Base-by-base conservation (phyloP, 2,888 invertebrate genomes). In the Rhagonycha fulva region DNA sequence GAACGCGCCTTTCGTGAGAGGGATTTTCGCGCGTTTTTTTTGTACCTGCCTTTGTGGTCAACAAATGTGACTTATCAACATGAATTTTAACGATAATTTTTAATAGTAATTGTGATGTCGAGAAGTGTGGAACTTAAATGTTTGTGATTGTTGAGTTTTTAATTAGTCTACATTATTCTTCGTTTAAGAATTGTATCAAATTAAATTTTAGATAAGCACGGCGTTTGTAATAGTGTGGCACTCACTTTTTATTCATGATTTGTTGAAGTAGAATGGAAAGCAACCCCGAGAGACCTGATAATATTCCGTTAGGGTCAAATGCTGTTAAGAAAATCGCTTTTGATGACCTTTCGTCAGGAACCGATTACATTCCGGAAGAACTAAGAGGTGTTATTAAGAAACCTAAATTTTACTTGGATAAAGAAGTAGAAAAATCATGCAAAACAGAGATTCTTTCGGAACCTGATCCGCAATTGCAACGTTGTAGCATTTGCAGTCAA, bases 401-500 rank as follows among this genome's bases (percentile, higher is more conserved):
- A 66, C 12, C n/a, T 66, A 66, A 66, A 24, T 11, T 2, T n/a
- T 7, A 23, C 14, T 4, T 5, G 61, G 23, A 12, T 12, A 12
- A n/a, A 66, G 12, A 66, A 26, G 24, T 47, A 47, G 9, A 47
- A 47, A 10, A 24, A 11, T 10, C 7, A 24, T 24, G 10, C 23
- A 24, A 24, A 47, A 47, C 47, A 5, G 24, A 66, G 26, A 24
- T 66, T 66, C 9, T 7, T 10, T 12, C n/a, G 9, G 12, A 66
- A 66, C 3, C 24, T 12, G 14, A 66, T 24, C 24, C 73, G 11
- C 78, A 81, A 71, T 61, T 71, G 3, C 80, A 81, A 32, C 81
- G 83, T 28, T 88, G 88, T 81, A 76, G 71, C 30, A 81, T 85
- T 70, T 88, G 88, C 77, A 84, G 83, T 78, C 87, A 88, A 77